phyloP scores from a whole-genome alignment of 2,797 vertebrate species.

The Limosa lapponica region DNA sequence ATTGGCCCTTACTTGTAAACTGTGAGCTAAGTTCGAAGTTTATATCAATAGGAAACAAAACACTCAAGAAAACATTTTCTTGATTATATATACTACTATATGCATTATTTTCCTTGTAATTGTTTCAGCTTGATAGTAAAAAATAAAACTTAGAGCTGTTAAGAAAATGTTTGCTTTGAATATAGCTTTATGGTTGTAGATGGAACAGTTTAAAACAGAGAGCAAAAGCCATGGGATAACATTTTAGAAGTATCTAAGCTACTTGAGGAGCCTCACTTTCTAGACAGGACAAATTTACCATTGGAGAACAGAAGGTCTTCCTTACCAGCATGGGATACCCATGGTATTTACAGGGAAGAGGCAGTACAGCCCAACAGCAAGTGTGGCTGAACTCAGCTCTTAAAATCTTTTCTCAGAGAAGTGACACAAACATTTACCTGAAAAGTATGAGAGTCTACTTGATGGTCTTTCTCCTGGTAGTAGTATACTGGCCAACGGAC shows the following conservation, averaged over 20 bases:
- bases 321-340: background rate
- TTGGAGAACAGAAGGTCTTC: background rate
- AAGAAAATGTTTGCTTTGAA: conserved; percentile 33
- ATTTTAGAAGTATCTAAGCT: background rate
- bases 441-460: background rate
- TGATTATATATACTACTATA: background rate
- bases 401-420: background rate
- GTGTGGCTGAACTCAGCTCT: background rate
- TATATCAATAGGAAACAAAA: conserved; percentile 4
- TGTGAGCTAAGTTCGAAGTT: background rate
- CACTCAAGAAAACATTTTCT: background rate
- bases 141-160: background rate
- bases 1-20: background rate
- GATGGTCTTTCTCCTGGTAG: background rate
- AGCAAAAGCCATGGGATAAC: background rate
- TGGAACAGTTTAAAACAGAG: background rate
- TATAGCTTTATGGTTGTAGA: background rate
- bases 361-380: background rate
- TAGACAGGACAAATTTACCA: background rate
- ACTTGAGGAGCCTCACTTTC: background rate
- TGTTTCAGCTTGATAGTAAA: conserved; percentile 5
- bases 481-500: background rate
- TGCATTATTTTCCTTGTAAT: conserved; percentile 12
- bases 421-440: background rate
- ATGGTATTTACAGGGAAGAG: background rate